These are phyloP conservation scores for Euleptes europaea DNA, from an alignment of 2,113 vertebrate species.

Conservation along the genomic window DNA sequence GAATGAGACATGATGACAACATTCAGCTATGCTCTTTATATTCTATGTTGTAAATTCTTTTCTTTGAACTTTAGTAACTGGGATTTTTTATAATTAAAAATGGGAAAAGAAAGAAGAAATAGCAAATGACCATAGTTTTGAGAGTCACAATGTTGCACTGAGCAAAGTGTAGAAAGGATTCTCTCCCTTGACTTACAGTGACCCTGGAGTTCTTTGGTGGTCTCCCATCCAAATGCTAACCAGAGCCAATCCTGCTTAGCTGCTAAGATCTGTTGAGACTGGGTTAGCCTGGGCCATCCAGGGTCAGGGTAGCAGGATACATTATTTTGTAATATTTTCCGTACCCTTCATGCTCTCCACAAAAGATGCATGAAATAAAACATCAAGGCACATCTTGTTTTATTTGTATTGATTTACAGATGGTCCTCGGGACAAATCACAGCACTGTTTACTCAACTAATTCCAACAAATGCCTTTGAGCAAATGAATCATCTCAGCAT, in stretches of 20 bases:
- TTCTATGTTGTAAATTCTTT: neutral
- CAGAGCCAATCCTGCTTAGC: too few species aligned
- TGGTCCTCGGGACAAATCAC: neutral
- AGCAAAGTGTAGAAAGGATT: neutral
- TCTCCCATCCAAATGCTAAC: too few species aligned
- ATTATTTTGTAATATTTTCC: neutral
- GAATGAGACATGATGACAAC: neutral
- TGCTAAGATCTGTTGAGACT: too few species aligned
- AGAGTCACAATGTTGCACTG: neutral
- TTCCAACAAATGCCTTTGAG: conserved; percentile 15
- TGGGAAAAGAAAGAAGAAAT: neutral
- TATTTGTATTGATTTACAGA: neutral
- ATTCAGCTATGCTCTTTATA: neutral
- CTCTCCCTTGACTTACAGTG: too few species aligned
- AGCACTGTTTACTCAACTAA: neutral
- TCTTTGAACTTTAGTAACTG: neutral
- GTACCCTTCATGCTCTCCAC: neutral
- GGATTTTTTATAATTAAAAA: neutral
- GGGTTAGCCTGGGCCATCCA: too few species aligned
- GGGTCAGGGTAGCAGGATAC: neutral
- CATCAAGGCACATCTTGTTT: neutral
- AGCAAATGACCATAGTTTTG: too few species aligned
- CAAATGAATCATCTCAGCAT: conserved; percentile 18
- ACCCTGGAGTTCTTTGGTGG: too few species aligned
- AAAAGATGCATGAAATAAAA: neutral